Percentiles rank a stretch among this genome's conserved stretches.
Conservation (phyloP, 2,888 invertebrate species). For the Pollenia labialis region DNA sequence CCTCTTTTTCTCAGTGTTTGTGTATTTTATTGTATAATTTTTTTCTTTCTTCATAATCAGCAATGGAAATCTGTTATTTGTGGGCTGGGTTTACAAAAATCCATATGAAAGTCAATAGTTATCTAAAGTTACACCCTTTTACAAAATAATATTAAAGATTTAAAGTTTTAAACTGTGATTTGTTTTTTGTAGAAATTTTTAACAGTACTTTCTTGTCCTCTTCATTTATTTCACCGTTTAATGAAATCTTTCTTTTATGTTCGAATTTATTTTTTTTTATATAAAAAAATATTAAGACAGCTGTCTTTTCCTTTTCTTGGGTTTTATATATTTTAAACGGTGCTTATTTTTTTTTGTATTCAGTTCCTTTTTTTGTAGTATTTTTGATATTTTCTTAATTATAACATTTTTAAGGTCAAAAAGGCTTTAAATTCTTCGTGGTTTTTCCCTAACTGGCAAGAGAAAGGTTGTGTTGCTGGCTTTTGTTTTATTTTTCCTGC, state of each 20-base stretch:
- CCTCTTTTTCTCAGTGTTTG: constrained; percentile 22
- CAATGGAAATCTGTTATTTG: constrained; percentile 68
- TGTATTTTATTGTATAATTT: constrained; percentile 46
- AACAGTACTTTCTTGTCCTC: constrained; percentile 21
- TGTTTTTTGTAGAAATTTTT: constrained; percentile 13
- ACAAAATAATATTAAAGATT: constrained; percentile 30
- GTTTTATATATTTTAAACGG: constrained; percentile 36
- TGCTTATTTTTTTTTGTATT: constrained; percentile 14
- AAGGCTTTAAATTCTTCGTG: constrained; percentile 40
- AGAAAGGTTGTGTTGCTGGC: constrained; percentile 29
- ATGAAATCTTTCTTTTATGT: neutral
- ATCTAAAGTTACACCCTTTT: constrained; percentile 67
- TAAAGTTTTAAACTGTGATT: constrained; percentile 31
- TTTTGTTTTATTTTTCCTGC: neutral
- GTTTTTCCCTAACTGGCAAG: neutral
- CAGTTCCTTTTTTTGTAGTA: neutral
- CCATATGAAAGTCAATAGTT: constrained; percentile 64
- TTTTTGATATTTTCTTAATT: constrained; percentile 60
- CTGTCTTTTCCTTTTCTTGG: constrained; percentile 53
- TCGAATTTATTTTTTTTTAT: neutral
- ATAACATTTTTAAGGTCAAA: constrained; percentile 58
- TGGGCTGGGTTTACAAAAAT: constrained; percentile 71
- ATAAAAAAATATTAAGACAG: constrained; percentile 50
- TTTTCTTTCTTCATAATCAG: constrained; percentile 60
- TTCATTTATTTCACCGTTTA: constrained; percentile 45